Conservation (phyloP, 2,113 vertebrate species). For the Caracal caracal region DNA sequence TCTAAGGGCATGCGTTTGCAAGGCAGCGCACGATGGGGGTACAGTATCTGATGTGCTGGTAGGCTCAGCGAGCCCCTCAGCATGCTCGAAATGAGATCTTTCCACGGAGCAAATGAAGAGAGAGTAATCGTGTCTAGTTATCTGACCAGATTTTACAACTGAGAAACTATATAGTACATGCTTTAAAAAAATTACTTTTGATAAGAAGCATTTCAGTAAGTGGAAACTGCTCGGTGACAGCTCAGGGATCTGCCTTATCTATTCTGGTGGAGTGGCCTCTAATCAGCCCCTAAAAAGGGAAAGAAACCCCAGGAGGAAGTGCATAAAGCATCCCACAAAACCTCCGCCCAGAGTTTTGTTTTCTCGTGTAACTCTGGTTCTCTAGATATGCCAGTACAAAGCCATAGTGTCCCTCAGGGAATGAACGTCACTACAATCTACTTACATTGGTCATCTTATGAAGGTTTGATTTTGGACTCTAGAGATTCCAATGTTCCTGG, state of each 20-base stretch:
- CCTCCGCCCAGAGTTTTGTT: background rate
- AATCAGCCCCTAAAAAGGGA: background rate
- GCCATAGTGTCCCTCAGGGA: background rate
- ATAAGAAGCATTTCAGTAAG: slow-evolving; percentile 42
- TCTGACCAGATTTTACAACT: slow-evolving; percentile 48
- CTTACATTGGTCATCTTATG: background rate
- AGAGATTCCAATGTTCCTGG: background rate
- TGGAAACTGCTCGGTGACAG: background rate
- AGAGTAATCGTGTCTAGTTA: slow-evolving; percentile 45
- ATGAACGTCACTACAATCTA: background rate
- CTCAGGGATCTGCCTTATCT: background rate
- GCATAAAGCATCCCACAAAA: too few relatives aligned
- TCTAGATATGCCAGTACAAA: background rate
- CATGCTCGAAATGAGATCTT: background rate
- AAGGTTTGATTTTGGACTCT: background rate
- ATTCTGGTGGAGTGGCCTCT: background rate
- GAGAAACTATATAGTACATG: background rate
- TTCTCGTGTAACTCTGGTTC: background rate
- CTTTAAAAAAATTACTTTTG: background rate
- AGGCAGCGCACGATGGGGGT: background rate
- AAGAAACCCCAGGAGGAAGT: background rate
- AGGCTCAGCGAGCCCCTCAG: background rate
- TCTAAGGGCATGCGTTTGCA: background rate
- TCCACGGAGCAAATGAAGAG: slow-evolving; percentile 1
- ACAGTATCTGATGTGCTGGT: background rate